Conservation (phyloP, 2,888 invertebrate genomes). For the Notodonta dromedarius region DNA sequence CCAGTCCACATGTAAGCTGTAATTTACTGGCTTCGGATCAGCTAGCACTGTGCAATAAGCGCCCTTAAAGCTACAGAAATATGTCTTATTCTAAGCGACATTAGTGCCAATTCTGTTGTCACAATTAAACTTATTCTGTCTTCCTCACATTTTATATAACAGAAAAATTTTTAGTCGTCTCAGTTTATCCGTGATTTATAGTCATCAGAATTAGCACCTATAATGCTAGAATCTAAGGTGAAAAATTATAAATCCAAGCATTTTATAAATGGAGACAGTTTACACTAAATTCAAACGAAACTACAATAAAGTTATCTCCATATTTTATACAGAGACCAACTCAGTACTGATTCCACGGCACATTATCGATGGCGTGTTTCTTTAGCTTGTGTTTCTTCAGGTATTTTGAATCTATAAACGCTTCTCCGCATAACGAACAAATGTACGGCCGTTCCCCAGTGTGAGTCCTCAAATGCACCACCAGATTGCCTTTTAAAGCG, state of each 20-base stretch:
- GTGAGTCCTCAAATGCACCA: slow-evolving; percentile 79
- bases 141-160: too few relatives aligned
- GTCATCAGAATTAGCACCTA: too few relatives aligned
- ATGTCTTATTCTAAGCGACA: too few relatives aligned
- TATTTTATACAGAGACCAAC: slow-evolving; percentile 21
- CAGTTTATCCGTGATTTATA: too few relatives aligned
- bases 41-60: too few relatives aligned
- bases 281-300: slow-evolving; percentile 7
- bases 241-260: neutral
- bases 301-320: slow-evolving; percentile 10
- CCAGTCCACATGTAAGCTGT: too few relatives aligned
- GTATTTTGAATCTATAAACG: slow-evolving; percentile 82
- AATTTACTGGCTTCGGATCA: too few relatives aligned
- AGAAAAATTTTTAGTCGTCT: too few relatives aligned
- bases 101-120: too few relatives aligned
- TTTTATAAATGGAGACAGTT: neutral
- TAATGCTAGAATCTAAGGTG: too few relatives aligned
- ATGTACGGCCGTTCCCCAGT: slow-evolving; percentile 80
- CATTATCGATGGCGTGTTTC: slow-evolving; percentile 73
- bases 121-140: too few relatives aligned
- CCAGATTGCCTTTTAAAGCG: slow-evolving; percentile 78
- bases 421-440: slow-evolving; percentile 73
- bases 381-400: slow-evolving; percentile 79
- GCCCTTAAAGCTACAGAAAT: too few relatives aligned
- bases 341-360: slow-evolving; percentile 73